These are phyloP conservation scores for Malurus alboscapulatus DNA, from an alignment of 2,113 vertebrate genomes.

Conservation along the genomic window DNA sequence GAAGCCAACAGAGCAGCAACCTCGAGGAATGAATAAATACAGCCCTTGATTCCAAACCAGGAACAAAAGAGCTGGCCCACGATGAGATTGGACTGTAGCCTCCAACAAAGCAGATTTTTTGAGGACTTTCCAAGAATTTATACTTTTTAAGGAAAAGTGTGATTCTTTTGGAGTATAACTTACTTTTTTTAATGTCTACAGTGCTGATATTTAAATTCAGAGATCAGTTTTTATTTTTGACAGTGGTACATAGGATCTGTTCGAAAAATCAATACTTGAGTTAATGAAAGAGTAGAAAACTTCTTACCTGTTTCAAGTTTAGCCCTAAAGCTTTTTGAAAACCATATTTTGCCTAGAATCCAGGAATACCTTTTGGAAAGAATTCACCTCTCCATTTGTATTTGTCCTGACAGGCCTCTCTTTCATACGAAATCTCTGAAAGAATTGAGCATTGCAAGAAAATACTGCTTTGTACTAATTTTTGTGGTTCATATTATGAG, in stretches of 20 bases:
- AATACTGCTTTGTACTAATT: neutral
- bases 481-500: neutral
- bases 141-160: neutral
- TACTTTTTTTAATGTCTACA: neutral
- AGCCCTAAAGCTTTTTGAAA: neutral
- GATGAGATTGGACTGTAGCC: neutral
- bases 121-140: neutral
- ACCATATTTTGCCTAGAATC: neutral
- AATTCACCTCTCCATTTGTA: neutral
- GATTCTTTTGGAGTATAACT: neutral
- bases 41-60: neutral
- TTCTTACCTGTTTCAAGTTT: neutral
- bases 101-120: neutral
- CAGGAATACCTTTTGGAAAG: neutral
- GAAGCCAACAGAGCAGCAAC: conserved; percentile 34
- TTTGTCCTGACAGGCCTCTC: neutral
- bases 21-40: conserved; percentile 17
- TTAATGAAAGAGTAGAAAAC: neutral
- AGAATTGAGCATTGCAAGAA: neutral
- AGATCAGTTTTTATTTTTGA: neutral
- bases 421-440: neutral
- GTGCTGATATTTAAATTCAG: neutral
- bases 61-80: conserved; percentile 41
- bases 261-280: neutral
- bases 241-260: neutral